Evolutionary conservation across 1,140 invertebrate species (phyloP).

Genomic region (Vollenhovia emeryi): DNA sequence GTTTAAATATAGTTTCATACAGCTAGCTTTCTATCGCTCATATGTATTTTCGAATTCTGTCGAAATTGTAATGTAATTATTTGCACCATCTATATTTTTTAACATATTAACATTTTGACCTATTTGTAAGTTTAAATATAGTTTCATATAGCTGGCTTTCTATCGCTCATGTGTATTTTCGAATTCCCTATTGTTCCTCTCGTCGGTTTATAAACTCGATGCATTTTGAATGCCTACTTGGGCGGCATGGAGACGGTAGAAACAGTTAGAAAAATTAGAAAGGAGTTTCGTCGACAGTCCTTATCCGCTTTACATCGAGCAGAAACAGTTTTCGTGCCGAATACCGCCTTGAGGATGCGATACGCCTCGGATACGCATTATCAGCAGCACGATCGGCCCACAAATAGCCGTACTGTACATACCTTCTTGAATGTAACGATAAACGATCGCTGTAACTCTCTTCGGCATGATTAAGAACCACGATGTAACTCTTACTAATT

Average conservation of each 20-base stretch:
- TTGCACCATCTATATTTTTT: too few species aligned
- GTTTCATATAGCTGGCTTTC: background rate
- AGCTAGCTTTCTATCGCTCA: background rate
- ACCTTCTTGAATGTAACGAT: slow-evolving; percentile 50
- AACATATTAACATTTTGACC: too few species aligned
- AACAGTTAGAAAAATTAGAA: background rate
- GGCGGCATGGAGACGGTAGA: background rate
- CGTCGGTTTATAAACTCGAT: background rate
- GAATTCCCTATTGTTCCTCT: background rate
- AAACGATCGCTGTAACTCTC: slow-evolving; percentile 58
- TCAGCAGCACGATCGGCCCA: slow-evolving; percentile 34
- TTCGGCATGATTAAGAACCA: slow-evolving; percentile 51
- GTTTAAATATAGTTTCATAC: background rate
- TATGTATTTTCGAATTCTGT: slow-evolving; percentile 18
- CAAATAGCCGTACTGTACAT: slow-evolving; percentile 58
- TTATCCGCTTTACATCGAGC: background rate
- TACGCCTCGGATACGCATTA: slow-evolving; percentile 25
- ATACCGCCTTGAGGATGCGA: background rate
- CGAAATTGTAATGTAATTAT: too few species aligned
- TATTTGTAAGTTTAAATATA: background rate
- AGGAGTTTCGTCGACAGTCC: background rate
- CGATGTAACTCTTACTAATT: slow-evolving; percentile 52
- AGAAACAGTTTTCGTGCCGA: background rate
- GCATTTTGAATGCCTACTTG: background rate
- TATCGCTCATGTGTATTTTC: background rate